phyloP scores from a whole-genome alignment of 2,113 vertebrate species.

The Donacobius atricapilla region DNA sequence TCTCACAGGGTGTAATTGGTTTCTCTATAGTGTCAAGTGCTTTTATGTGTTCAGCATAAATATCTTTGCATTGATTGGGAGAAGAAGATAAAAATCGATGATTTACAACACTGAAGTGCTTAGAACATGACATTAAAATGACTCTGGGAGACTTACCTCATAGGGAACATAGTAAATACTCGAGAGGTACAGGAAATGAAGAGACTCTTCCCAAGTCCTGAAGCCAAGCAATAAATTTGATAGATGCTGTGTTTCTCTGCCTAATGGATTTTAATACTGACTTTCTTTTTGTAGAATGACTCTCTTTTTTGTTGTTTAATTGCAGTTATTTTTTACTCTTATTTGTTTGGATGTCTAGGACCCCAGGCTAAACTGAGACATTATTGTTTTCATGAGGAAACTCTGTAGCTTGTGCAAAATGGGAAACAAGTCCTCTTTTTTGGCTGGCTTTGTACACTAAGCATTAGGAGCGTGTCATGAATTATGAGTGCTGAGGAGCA shows the following conservation, averaged over 20 bases:
- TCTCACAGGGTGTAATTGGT: constrained; percentile 58
- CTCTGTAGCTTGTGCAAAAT: neutral
- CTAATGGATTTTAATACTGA: constrained; percentile 37
- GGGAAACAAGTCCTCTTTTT: neutral
- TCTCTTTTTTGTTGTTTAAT: neutral
- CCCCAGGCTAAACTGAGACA: neutral
- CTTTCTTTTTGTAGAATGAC: neutral
- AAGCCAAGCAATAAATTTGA: constrained; percentile 52
- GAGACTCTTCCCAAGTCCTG: constrained; percentile 53
- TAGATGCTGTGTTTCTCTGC: constrained; percentile 13
- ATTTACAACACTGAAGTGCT: constrained; percentile 41
- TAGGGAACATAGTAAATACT: constrained; percentile 58
- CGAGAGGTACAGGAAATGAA: constrained; percentile 59
- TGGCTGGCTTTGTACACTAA: neutral
- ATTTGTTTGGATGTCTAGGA: neutral
- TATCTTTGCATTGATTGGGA: constrained; percentile 68
- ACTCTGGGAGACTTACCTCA: constrained; percentile 61
- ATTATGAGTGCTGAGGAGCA: neutral
- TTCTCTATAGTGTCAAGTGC: constrained; percentile 66
- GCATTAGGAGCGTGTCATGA: neutral
- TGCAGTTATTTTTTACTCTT: neutral
- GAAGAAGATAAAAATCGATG: constrained; percentile 70
- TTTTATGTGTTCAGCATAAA: constrained; percentile 71
- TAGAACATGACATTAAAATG: constrained; percentile 61
- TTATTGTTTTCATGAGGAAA: neutral